These are phyloP conservation scores for Adineta ricciae DNA, from an alignment of 2,888 invertebrate genomes.

Conservation along the genomic window DNA sequence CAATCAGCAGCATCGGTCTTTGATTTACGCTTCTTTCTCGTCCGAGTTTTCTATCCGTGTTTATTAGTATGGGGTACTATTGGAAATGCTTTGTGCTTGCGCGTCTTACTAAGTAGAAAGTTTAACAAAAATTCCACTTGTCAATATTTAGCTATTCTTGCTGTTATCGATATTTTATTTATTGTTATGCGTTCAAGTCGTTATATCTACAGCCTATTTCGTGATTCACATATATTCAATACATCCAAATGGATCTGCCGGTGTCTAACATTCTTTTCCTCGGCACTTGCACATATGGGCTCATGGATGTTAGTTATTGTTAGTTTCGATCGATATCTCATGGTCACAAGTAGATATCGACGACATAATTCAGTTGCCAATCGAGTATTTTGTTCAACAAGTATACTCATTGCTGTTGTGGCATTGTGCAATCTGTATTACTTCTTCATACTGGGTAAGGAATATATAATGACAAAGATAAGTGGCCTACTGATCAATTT, in stretches of 20 bases:
- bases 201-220: not conserved
- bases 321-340: conserved; percentile 19
- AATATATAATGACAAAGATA: not conserved
- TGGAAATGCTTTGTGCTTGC: not conserved
- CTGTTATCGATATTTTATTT: conserved; percentile 21
- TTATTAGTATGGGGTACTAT: conserved; percentile 5
- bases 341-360: not conserved
- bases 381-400: not conserved
- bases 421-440: not conserved
- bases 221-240: not conserved
- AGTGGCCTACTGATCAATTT: too few relatives aligned
- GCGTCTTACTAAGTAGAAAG: not conserved
- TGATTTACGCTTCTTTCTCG: not conserved
- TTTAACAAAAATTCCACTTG: not conserved
- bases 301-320: conserved; percentile 15
- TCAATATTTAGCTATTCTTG: conserved; percentile 16
- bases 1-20: not conserved
- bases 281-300: not conserved
- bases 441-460: conserved; percentile 20
- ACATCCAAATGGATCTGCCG: conserved; percentile 8
- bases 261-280: not conserved
- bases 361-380: not conserved
- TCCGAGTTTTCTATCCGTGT: not conserved
- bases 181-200: not conserved
- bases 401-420: not conserved